Evolutionary conservation across 2,888 invertebrate genomes (phyloP), one percentile per base, ranked within the genome.

Genomic region (Volucella inanis): DNA sequence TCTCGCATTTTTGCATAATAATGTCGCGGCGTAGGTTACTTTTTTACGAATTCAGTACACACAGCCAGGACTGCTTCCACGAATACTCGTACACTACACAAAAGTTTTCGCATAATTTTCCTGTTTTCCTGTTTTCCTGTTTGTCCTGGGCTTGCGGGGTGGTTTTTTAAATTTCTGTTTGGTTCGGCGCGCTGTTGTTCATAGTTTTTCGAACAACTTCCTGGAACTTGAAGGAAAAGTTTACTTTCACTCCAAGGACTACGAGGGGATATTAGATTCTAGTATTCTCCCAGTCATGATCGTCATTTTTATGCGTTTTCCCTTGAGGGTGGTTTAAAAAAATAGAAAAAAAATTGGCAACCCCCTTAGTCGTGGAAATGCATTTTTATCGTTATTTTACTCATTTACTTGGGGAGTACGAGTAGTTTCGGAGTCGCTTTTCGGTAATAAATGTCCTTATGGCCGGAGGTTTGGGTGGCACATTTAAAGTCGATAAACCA

Each of bases 101-200:
- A 75, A 84, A 84, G 65, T 79, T 84, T 80, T 84, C 80, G 79
- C 79, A 79, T 84, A 84, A 84, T 84, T 84, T 84, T 84, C 79
- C 79, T 79, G 75, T 79, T 84, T 79, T 75, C 38, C 47, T 52
- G 54, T 61, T 43, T 64, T 75, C 38, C 49, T 52, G 54, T 61
- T 43, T 64, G 54, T 61, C 31, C 12, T 9, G 39, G 62, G 14
- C 15, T 14, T 3, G 31, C 14, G 2, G 61, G 14, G 22, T 68
- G 52, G 15, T 67, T 67, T 39, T 47, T 62, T 65, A 49, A n/a
- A n/a, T 45, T 59, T 31, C 67, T 50, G 65, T 75, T 78, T 74
- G 52, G 54, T 54, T 47, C 59, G 68, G 65, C 65, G 31, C 2
- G n/a, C 55, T 65, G 52, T 54, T 79, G 83, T 83, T 79, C 59